Conservation (phyloP, 2,797 vertebrate species). For the Sebastes trivittatus region DNA sequence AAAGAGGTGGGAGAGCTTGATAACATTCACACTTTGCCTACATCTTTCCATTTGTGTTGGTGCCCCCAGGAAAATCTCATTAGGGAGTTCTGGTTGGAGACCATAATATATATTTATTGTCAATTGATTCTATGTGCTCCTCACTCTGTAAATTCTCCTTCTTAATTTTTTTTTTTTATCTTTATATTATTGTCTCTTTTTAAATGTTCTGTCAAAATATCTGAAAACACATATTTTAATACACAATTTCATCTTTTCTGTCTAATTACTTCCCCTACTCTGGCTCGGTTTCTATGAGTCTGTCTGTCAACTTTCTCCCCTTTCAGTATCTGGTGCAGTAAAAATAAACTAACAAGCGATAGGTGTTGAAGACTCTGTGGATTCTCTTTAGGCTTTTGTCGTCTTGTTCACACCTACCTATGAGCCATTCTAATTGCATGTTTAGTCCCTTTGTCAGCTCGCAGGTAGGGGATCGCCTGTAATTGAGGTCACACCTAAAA, state of each 20-base stretch:
- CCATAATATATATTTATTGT: constrained; percentile 32
- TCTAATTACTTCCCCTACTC: background rate
- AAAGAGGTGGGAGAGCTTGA: constrained; percentile 80
- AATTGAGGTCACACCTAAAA: constrained; percentile 77
- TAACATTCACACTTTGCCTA: constrained; percentile 82
- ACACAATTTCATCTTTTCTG: background rate
- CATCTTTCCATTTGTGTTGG: constrained; percentile 79
- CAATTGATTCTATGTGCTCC: background rate
- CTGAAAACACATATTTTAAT: background rate
- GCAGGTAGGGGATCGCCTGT: constrained; percentile 70
- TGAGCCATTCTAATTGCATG: constrained; percentile 71
- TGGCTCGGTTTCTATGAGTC: background rate
- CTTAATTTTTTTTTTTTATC: background rate
- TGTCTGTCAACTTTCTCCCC: constrained; percentile 18
- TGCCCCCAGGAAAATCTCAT: constrained; percentile 77
- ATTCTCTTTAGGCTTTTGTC: constrained; percentile 76
- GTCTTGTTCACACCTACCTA: constrained; percentile 72
- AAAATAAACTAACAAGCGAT: constrained; percentile 81
- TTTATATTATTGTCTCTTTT: too few relatives aligned
- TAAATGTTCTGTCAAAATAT: background rate
- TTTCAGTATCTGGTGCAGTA: constrained; percentile 17
- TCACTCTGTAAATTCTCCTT: background rate
- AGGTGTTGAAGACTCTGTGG: constrained; percentile 70
- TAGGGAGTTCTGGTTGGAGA: constrained; percentile 57
- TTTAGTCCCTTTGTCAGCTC: constrained; percentile 76